These are phyloP conservation scores for Pseudois nayaur DNA, from an alignment of 2,113 vertebrate genomes.

Conservation along the genomic window DNA sequence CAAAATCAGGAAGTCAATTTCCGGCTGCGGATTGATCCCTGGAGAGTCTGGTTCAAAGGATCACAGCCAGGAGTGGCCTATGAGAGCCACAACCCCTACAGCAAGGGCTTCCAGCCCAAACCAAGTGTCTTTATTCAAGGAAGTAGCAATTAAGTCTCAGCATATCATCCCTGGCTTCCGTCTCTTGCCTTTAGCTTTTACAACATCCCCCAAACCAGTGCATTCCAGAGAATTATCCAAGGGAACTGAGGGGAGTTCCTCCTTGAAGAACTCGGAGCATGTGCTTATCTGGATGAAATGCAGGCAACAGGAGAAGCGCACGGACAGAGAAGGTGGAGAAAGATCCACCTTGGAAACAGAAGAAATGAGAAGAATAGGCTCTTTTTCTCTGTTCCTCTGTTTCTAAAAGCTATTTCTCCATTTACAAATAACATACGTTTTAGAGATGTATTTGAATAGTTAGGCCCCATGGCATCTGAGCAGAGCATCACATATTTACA, in stretches of 20 bases:
- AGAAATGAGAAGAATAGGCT: neutral
- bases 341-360: neutral
- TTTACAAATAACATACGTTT: neutral
- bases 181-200: neutral
- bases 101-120: neutral
- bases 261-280: neutral
- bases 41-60: neutral
- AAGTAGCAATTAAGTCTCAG: neutral
- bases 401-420: neutral
- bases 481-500: neutral
- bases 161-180: neutral
- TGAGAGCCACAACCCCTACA: neutral
- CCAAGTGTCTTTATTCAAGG: neutral
- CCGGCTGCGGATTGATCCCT: neutral
- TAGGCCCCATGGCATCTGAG: neutral
- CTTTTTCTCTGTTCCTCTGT: neutral
- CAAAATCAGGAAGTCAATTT: neutral
- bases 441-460: neutral
- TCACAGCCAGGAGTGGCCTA: neutral
- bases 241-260: neutral
- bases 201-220: neutral
- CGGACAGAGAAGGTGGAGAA: neutral
- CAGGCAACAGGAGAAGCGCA: fast-evolving
- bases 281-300: neutral
- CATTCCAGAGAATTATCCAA: neutral